These are phyloP conservation scores for Brassicogethes aeneus DNA, from an alignment of 2,888 invertebrate species.

Conservation along the genomic window DNA sequence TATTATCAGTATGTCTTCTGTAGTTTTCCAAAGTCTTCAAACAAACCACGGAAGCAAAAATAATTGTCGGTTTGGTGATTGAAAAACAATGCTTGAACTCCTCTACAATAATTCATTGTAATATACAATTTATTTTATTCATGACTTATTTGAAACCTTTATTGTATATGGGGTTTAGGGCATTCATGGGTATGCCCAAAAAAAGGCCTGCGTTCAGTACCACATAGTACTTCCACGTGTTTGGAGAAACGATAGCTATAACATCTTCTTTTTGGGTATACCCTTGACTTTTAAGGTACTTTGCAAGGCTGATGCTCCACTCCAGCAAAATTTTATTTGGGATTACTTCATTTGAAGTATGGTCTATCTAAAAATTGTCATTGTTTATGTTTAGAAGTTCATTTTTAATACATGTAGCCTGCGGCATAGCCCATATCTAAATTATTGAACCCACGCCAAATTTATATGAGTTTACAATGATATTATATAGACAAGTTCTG, in stretches of 20 bases:
- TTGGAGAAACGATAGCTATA: constrained; percentile 5
- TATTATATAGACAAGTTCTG: too few relatives aligned
- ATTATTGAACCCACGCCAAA: too few relatives aligned
- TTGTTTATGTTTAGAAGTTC: too few relatives aligned
- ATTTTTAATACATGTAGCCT: too few relatives aligned
- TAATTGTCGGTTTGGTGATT: constrained; percentile 3
- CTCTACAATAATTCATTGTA: constrained; percentile 4
- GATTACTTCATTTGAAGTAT: too few relatives aligned
- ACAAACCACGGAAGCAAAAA: too few relatives aligned
- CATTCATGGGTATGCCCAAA: background rate
- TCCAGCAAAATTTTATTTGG: background rate
- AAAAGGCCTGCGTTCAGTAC: background rate
- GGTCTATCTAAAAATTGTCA: too few relatives aligned
- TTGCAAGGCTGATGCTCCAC: background rate
- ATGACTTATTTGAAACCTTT: background rate
- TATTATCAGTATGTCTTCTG: background rate
- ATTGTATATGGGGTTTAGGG: constrained; percentile 5
- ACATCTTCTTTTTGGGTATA: background rate
- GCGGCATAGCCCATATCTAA: too few relatives aligned
- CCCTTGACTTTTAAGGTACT: background rate
- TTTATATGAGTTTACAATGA: too few relatives aligned
- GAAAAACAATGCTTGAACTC: constrained; percentile 3
- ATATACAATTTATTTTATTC: background rate
- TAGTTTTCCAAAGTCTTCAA: too few relatives aligned
- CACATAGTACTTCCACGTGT: constrained; percentile 1